A percentile compares a stretch with the other conserved stretches of the same genome.
Conservation (phyloP, 2,113 vertebrate species). For the Harpagus bidentatus region DNA sequence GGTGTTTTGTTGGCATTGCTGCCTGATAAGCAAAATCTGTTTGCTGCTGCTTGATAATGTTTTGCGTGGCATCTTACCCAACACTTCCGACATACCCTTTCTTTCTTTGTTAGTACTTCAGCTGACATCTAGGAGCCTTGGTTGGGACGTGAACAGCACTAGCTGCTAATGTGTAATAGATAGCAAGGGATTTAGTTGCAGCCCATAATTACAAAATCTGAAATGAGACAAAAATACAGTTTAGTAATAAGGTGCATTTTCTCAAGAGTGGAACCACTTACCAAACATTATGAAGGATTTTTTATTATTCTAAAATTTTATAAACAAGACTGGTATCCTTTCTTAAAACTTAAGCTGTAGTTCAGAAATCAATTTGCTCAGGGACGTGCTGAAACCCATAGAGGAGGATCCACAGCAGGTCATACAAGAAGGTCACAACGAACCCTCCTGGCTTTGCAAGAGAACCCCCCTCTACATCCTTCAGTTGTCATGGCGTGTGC, state of each 20-base stretch:
- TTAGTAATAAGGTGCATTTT: background rate
- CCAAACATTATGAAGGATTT: background rate
- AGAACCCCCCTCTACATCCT: background rate
- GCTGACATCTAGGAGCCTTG: background rate
- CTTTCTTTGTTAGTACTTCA: background rate
- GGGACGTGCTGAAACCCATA: background rate
- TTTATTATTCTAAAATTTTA: background rate
- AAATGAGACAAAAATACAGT: background rate
- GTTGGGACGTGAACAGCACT: background rate
- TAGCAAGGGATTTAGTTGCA: background rate
- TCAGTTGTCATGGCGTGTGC: rapidly evolving
- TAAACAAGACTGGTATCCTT: background rate
- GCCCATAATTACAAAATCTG: background rate
- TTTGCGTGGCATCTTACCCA: background rate
- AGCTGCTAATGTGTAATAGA: background rate
- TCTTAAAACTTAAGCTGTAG: background rate
- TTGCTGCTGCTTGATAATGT: background rate
- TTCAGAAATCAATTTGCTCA: background rate
- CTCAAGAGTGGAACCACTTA: background rate
- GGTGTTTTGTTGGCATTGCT: background rate
- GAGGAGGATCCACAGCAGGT: background rate
- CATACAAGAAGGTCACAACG: background rate
- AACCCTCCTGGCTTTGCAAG: background rate
- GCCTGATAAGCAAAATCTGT: background rate
- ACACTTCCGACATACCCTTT: background rate